A percentile compares a stretch with the other conserved stretches of the same genome.
Conservation (phyloP, 2,797 vertebrate species). For the Poeciliopsis paucimaculata region DNA sequence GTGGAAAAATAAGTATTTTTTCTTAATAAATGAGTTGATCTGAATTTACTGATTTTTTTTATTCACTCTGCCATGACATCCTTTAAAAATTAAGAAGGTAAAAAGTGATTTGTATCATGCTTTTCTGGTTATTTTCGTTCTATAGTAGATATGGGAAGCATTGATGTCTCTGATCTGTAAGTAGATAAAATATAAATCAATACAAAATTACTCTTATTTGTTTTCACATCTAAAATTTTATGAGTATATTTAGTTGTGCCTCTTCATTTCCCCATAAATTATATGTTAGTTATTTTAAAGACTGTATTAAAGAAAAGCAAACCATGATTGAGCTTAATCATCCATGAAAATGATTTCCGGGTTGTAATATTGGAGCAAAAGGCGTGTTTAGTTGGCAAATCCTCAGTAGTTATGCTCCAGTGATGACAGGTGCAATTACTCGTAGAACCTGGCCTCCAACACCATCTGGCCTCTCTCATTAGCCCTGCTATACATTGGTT, state of each 20-base stretch:
- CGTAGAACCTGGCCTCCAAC: conserved; percentile 51
- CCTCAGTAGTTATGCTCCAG: conserved; percentile 33
- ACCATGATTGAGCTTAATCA: conserved; percentile 1
- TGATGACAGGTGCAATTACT: conserved; percentile 52
- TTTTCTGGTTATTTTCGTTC: not conserved
- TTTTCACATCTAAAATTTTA: not conserved
- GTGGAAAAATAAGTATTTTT: not conserved
- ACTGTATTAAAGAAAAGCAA: not conserved
- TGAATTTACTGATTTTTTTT: not conserved
- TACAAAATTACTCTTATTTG: not conserved
- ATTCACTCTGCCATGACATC: not conserved
- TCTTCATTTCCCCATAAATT: not conserved
- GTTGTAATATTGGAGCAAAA: not conserved
- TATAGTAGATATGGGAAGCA: not conserved
- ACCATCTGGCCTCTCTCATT: conserved; percentile 68
- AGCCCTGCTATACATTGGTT: conserved; percentile 47
- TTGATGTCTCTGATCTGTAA: not conserved
- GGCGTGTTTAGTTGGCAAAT: conserved; percentile 6
- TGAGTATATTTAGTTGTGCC: not conserved
- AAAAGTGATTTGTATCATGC: not conserved
- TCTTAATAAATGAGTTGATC: not conserved
- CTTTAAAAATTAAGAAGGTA: not conserved
- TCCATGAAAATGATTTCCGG: conserved; percentile 15
- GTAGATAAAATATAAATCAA: not conserved
- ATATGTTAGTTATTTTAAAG: not conserved